A percentile compares a stretch with the other conserved stretches of the same genome.
phyloP scores from a whole-genome alignment of 2,113 vertebrate species.

The Python bivittatus region DNA sequence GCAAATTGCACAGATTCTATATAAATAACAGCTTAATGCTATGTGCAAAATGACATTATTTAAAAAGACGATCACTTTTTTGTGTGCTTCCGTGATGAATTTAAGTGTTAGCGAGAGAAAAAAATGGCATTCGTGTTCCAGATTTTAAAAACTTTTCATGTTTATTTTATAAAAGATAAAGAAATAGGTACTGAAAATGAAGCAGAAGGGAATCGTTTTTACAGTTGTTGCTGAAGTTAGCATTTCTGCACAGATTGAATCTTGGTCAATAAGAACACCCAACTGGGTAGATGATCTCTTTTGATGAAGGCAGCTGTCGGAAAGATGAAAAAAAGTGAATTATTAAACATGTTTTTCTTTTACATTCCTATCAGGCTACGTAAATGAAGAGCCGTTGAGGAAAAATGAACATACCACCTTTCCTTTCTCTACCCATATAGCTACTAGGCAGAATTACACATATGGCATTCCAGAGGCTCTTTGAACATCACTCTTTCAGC shows the following conservation, averaged over 20 bases:
- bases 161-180: conserved; percentile 16
- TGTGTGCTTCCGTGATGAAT: neutral
- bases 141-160: neutral
- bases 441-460: conserved; percentile 13
- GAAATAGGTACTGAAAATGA: neutral
- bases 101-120: neutral
- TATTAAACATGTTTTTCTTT: conserved; percentile 24
- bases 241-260: neutral
- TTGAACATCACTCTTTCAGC: conserved; percentile 8
- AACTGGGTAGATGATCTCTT: neutral
- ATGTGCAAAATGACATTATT: conserved; percentile 17
- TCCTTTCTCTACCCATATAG: neutral
- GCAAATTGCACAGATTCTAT: neutral
- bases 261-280: neutral
- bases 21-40: neutral
- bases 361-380: neutral
- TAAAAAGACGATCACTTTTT: neutral
- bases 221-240: neutral
- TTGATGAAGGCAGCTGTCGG: neutral
- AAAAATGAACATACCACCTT: neutral
- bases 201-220: conserved; percentile 7
- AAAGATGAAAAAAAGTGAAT: neutral
- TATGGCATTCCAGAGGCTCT: conserved; percentile 1
- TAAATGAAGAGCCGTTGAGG: conserved; percentile 19
- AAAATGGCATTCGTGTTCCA: neutral